These are phyloP conservation scores for Cheilosia vulpina DNA, from an alignment of 2,888 invertebrate species.

Conservation along the genomic window DNA sequence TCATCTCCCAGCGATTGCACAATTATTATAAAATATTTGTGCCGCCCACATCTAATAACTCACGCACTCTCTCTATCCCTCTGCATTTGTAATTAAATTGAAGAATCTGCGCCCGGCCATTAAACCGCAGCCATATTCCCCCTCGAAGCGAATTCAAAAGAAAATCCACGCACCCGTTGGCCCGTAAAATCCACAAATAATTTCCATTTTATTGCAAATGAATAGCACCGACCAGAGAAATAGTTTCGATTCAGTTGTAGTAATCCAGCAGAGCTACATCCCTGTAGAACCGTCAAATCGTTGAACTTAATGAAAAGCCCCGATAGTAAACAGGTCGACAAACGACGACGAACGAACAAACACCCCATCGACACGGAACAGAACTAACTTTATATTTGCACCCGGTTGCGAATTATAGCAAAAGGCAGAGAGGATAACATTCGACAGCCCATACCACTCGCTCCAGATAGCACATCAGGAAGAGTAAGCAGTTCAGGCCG, in stretches of 20 bases:
- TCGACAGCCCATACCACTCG: background rate
- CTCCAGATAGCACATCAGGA: background rate
- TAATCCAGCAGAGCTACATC: constrained; percentile 6
- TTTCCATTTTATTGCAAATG: constrained; percentile 50
- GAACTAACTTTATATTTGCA: constrained; percentile 11
- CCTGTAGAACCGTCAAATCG: background rate
- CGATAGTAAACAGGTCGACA: constrained; percentile 30
- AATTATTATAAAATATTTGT: constrained; percentile 26
- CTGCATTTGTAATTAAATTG: constrained; percentile 7
- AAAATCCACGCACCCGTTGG: constrained; percentile 21
- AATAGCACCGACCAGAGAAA: constrained; percentile 37
- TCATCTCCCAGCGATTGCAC: background rate
- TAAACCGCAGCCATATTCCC: constrained; percentile 9
- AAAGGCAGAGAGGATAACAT: constrained; percentile 4
- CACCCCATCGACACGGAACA: constrained; percentile 24
- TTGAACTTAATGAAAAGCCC: constrained; percentile 47
- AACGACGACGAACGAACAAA: constrained; percentile 20
- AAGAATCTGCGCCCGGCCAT: background rate
- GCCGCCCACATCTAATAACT: constrained; percentile 1
- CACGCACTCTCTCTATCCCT: background rate
- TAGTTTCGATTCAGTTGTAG: constrained; percentile 28
- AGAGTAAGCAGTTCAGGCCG: constrained; percentile 16
- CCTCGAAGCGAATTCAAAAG: constrained; percentile 19
- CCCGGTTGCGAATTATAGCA: constrained; percentile 41
- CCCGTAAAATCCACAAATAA: constrained; percentile 38